Evolutionary conservation across 2,888 invertebrate genomes (phyloP), one percentile per base, ranked within the genome.

Genomic region (Empis livida): DNA sequence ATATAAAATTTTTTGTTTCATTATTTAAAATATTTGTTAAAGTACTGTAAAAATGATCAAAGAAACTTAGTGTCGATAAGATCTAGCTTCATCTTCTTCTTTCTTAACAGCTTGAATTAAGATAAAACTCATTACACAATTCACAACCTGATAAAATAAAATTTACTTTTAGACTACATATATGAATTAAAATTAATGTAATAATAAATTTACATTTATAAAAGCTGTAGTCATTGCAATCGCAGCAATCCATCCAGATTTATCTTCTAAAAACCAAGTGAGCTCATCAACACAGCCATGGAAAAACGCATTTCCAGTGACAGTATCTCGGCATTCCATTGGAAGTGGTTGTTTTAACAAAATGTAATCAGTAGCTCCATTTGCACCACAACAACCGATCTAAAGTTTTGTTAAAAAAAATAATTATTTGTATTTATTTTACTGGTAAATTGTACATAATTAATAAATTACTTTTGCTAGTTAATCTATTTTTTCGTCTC

Each of bases 381-480:
- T 81, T 1, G 91, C 90, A 13, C 93, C 93, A 59, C 93, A 92
- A 67, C 92, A 93, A 40, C 87, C 90, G 57, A 92, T 82, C 88
- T 38, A 39, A 23, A 44, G n/a, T 17, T 10, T 13, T 38, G 23
- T 14, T n/a, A 54, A 16, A 55, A 56, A 46, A 50, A 50, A 46
- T n/a, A n/a, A n/a, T n/a, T n/a, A n/a, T n/a, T n/a, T n/a, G n/a
- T n/a, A n/a, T n/a, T n/a, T n/a, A n/a, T n/a, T n/a, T n/a, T n/a
- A n/a, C n/a, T n/a, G n/a, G n/a, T n/a, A n/a, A n/a, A n/a, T n/a
- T n/a, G n/a, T n/a, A n/a, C n/a, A n/a, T n/a, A n/a, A n/a, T n/a
- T n/a, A n/a, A n/a, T n/a, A n/a, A n/a, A n/a, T n/a, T n/a, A n/a
- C n/a, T n/a, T n/a, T n/a, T n/a, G n/a, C n/a, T n/a, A n/a, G n/a